These are phyloP conservation scores for Antennarius maculatus DNA, from an alignment of 2,797 vertebrate species.

Conservation along the genomic window DNA sequence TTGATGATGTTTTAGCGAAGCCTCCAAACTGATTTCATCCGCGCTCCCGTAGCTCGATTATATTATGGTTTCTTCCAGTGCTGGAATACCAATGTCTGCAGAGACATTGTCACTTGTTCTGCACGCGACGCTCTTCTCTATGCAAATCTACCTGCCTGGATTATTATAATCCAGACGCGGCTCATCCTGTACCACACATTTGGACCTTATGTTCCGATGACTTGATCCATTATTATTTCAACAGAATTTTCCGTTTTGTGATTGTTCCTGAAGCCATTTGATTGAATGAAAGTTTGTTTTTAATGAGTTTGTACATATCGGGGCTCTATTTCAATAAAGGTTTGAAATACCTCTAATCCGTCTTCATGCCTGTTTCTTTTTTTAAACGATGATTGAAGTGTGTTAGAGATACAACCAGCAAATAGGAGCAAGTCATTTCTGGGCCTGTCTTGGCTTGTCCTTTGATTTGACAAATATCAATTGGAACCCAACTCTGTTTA, in stretches of 20 bases:
- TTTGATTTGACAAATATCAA: neutral
- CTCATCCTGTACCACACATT: conserved; percentile 2
- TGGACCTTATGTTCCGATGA: neutral
- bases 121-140: conserved; percentile 51
- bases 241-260: conserved; percentile 4
- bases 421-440: neutral
- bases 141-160: conserved; percentile 44
- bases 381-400: neutral
- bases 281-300: conserved; percentile 17
- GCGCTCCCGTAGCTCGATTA: neutral
- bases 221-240: conserved; percentile 14
- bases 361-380: neutral
- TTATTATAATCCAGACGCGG: conserved; percentile 3
- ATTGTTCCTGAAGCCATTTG: conserved; percentile 26
- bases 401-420: too few relatives aligned
- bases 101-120: conserved; percentile 9
- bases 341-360: conserved; percentile 13
- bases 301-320: conserved; percentile 41
- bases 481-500: neutral
- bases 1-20: conserved; percentile 6
- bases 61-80: conserved; percentile 2
- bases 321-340: conserved; percentile 60
- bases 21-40: neutral
- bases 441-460: neutral
- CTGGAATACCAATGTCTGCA: conserved; percentile 6